These are phyloP conservation scores for Muscicapa comitata DNA, from an alignment of 2,797 vertebrate species.

Conservation along the genomic window DNA sequence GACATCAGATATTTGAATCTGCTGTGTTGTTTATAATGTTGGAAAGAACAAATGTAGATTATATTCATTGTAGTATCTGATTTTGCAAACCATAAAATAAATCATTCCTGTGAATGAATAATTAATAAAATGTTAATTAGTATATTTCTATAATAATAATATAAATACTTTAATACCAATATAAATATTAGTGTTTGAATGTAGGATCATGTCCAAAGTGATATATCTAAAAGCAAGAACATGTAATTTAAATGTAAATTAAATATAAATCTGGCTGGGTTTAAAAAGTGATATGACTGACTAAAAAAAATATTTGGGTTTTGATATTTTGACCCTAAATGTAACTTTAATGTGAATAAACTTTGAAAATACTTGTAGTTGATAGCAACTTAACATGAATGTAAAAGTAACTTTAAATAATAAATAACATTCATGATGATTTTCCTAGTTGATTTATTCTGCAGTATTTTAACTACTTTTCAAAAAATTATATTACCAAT, in stretches of 20 bases:
- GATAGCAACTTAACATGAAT: background rate
- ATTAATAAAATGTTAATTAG: background rate
- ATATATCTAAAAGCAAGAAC: background rate
- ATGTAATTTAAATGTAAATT: background rate
- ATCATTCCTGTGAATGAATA: background rate
- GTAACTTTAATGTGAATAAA: background rate
- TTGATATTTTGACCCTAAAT: background rate
- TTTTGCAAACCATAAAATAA: background rate
- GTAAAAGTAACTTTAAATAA: background rate
- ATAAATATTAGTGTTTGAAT: background rate
- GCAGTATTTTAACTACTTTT: background rate
- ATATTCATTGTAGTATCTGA: background rate
- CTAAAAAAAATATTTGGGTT: background rate
- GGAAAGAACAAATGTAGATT: background rate
- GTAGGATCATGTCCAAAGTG: background rate
- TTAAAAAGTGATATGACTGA: background rate
- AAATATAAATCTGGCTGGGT: fast-evolving
- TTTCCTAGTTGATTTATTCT: background rate
- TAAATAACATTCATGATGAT: background rate
- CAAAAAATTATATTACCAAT: background rate
- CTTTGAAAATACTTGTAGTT: background rate
- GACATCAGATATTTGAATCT: background rate
- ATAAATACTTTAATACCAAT: background rate
- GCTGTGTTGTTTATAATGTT: background rate
- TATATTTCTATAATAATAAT: background rate